Base-by-base conservation (phyloP, 2,888 invertebrate genomes). In the Caenorhabditis sp. region DNA sequence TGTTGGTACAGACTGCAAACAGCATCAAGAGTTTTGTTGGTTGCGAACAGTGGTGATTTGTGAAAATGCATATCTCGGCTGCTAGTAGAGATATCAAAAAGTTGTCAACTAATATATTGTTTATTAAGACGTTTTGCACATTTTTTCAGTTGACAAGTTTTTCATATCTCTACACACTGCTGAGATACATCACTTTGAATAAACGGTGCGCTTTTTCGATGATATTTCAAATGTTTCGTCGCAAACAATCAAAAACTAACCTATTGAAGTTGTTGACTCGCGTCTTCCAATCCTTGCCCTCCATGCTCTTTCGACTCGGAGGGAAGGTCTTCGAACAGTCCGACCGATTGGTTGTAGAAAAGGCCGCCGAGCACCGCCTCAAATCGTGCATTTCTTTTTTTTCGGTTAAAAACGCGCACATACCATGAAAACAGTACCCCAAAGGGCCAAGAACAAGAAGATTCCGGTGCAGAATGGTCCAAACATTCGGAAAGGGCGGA, bases 341-440 rank as follows among this genome's bases (percentile, higher is more conserved):
- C 85, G 13, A 85, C 85, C 5, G 83, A 82, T 46, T 83, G 74
- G 32, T 83, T 83, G 50, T 79, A 80, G 74, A 77, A 85, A 5
- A 83, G 70, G 35, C 78, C 80, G 13, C 85, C 85, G 5, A 85
- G 77, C 35, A 83, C 59, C 6, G 52, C 80, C 83, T 83, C 53
- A 56, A 75, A 63, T n/a, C n/a, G 9, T 45, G 22, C 17, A 45
- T 26, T 56, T 53, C 13, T 22, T 37, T 9, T 37, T 13, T n/a
- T 4, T 17, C 15, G n/a, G 37, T 41, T 1, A 15, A 15, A n/a
- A 2, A 46, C n/a, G 35, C n/a, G n/a, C n/a, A 39, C 68, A 26
- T 35, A 86, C 86, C 83, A 85, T 63, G 30, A 86, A 86, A 45
- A 83, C 56, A n/a, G 80, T 71, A 26, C 86, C 86, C 85, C 85